Percentiles rank a stretch among this genome's conserved stretches.
Conservation (phyloP, 2,888 invertebrate species). For the Nowickia ferox region DNA sequence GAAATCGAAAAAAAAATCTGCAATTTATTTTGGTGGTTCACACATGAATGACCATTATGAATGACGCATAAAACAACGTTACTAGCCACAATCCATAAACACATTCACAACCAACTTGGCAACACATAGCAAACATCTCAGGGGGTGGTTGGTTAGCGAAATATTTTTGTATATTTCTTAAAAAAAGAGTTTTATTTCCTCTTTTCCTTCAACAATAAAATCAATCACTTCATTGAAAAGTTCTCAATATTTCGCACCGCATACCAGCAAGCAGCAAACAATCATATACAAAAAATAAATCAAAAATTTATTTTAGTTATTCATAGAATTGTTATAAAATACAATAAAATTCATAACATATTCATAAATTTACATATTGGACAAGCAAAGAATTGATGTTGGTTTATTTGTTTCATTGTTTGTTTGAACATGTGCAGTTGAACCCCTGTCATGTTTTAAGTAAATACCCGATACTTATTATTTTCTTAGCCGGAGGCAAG, state of each 20-base stretch:
- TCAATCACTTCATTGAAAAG: slow-evolving; percentile 82
- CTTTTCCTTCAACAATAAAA: slow-evolving; percentile 75
- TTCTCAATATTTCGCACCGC: slow-evolving; percentile 55
- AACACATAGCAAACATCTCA: slow-evolving; percentile 1
- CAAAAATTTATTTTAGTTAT: slow-evolving; percentile 53
- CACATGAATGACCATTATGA: slow-evolving; percentile 66
- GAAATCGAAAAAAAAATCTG: slow-evolving; percentile 63
- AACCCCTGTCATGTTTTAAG: slow-evolving; percentile 33
- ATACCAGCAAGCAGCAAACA: slow-evolving; percentile 34
- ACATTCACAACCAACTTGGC: slow-evolving; percentile 27
- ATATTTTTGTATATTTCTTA: slow-evolving; percentile 41
- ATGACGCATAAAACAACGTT: slow-evolving; percentile 20
- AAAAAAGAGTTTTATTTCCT: slow-evolving; percentile 9
- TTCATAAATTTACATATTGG: slow-evolving; percentile 63
- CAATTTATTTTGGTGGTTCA: slow-evolving; percentile 67
- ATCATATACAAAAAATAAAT: slow-evolving; percentile 15
- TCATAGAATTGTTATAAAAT: slow-evolving; percentile 62
- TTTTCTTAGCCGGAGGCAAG: slow-evolving; percentile 66
- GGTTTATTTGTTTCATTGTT: background rate
- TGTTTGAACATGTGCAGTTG: slow-evolving; percentile 24
- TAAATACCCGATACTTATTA: slow-evolving; percentile 65
- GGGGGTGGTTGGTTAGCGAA: slow-evolving; percentile 28
- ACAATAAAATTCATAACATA: slow-evolving; percentile 65
- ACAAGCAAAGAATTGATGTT: slow-evolving; percentile 17
- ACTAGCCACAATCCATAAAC: slow-evolving; percentile 60